Evolutionary conservation across 2,113 vertebrate genomes (phyloP).

Genomic region (Mugil cephalus): DNA sequence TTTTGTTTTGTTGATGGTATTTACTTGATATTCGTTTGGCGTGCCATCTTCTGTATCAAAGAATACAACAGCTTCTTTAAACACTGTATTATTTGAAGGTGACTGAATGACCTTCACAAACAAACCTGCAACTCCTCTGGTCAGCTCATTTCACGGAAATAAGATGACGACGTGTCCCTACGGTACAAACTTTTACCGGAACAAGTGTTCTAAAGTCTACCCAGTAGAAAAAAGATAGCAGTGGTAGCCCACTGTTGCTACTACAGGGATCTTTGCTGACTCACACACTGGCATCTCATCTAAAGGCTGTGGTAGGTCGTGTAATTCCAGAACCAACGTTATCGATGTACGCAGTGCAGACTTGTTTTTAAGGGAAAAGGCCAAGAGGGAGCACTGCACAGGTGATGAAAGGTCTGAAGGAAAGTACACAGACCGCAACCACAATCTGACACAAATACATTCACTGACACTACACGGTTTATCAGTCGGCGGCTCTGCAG

Average conservation of each 20-base stretch:
- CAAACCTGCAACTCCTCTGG: neutral
- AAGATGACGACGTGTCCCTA: neutral
- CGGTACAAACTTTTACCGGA: neutral
- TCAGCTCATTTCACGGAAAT: neutral
- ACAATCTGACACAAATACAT: slow-evolving; percentile 9
- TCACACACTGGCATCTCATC: neutral
- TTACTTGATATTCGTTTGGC: too few relatives aligned
- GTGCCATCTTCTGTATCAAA: neutral
- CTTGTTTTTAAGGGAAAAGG: slow-evolving; percentile 14
- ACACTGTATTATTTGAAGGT: too few relatives aligned
- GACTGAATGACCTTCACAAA: slow-evolving; percentile 15
- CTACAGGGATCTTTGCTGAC: slow-evolving; percentile 6
- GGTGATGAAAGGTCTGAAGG: slow-evolving; percentile 18
- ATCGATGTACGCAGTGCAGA: slow-evolving; percentile 12
- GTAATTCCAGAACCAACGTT: neutral
- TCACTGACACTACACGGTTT: slow-evolving; percentile 29
- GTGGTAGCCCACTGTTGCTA: neutral
- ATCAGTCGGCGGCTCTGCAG: neutral
- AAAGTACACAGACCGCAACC: slow-evolving; percentile 17
- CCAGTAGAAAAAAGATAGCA: neutral
- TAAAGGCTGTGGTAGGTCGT: neutral
- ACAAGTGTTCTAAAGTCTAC: neutral
- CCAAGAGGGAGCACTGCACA: slow-evolving; percentile 1
- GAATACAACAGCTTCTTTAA: slow-evolving; percentile 61
- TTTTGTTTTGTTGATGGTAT: too few relatives aligned